Conservation (phyloP, 1,140 invertebrate species). For the Trichoplusia ni region DNA sequence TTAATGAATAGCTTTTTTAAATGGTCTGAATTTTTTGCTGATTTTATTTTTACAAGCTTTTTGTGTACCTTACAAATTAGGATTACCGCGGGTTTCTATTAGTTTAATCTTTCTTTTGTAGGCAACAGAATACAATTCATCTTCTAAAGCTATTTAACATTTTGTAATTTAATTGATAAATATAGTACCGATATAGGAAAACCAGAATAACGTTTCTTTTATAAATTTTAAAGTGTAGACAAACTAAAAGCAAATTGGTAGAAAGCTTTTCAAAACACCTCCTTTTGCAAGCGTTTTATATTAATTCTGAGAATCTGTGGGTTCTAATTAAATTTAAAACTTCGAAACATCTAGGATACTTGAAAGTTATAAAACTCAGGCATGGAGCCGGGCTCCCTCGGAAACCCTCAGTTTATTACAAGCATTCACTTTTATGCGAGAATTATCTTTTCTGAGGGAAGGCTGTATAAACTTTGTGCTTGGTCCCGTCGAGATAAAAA, state of each 20-base stretch:
- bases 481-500: conserved; percentile 5
- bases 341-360: background rate
- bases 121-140: too few species aligned
- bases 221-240: too few species aligned
- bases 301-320: too few species aligned
- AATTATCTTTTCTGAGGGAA: conserved; percentile 26
- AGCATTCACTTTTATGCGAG: conserved; percentile 27
- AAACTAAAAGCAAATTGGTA: too few species aligned
- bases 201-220: too few species aligned
- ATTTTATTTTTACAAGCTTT: background rate
- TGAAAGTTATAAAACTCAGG: conserved; percentile 9
- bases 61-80: background rate
- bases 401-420: conserved; percentile 15
- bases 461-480: conserved; percentile 24
- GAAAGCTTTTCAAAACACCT: too few species aligned
- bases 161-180: too few species aligned
- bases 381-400: background rate
- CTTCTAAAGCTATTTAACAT: too few species aligned
- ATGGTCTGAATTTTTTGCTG: background rate
- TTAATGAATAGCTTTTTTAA: conserved; percentile 1
- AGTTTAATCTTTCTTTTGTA: too few species aligned
- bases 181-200: too few species aligned
- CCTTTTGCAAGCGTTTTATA: too few species aligned
- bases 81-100: too few species aligned
- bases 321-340: conserved; percentile 18